Conservation (phyloP, 2,888 invertebrate genomes). For the Chymomyza procnemis region DNA sequence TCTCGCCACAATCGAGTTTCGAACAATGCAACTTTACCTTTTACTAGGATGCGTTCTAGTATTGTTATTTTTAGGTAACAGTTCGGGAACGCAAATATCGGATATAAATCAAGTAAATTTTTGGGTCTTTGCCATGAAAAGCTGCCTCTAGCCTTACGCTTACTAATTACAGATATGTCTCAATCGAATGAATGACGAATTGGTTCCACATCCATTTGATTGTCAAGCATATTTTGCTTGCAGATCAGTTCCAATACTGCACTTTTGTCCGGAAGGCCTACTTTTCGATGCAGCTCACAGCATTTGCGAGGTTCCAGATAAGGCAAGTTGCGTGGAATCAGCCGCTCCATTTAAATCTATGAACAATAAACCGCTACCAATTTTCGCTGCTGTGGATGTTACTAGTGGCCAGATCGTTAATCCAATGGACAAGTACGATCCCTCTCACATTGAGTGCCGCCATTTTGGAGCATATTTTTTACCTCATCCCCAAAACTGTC, state of each 20-base stretch:
- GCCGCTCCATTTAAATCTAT: neutral
- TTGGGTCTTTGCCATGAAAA: too few species aligned
- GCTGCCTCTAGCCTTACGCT: neutral
- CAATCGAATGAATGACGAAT: slow-evolving; percentile 35
- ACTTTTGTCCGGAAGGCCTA: slow-evolving; percentile 59
- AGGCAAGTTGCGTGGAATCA: slow-evolving; percentile 44
- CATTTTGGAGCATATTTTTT: slow-evolving; percentile 76
- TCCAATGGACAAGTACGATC: slow-evolving; percentile 68
- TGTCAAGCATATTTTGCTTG: slow-evolving; percentile 72
- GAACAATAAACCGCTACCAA: slow-evolving; percentile 41
- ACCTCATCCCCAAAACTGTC: slow-evolving; percentile 74
- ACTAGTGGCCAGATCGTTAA: slow-evolving; percentile 54
- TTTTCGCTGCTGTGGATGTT: slow-evolving; percentile 63
- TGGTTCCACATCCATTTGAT: slow-evolving; percentile 67
- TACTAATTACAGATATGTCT: slow-evolving; percentile 58
- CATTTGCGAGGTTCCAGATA: slow-evolving; percentile 66
- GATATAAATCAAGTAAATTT: slow-evolving; percentile 57
- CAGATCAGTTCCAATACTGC: slow-evolving; percentile 42
- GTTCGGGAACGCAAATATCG: slow-evolving; percentile 9
- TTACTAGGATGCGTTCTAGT: neutral
- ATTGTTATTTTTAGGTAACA: neutral
- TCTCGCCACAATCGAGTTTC: slow-evolving; percentile 20
- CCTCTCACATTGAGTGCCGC: slow-evolving; percentile 64
- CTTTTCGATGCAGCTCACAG: slow-evolving; percentile 59
- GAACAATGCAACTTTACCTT: slow-evolving; percentile 1